Percentiles rank a stretch among this genome's conserved stretches.
These are phyloP conservation scores for Semnopithecus entellus DNA, from an alignment of 2,113 vertebrate species.

Conservation along the genomic window DNA sequence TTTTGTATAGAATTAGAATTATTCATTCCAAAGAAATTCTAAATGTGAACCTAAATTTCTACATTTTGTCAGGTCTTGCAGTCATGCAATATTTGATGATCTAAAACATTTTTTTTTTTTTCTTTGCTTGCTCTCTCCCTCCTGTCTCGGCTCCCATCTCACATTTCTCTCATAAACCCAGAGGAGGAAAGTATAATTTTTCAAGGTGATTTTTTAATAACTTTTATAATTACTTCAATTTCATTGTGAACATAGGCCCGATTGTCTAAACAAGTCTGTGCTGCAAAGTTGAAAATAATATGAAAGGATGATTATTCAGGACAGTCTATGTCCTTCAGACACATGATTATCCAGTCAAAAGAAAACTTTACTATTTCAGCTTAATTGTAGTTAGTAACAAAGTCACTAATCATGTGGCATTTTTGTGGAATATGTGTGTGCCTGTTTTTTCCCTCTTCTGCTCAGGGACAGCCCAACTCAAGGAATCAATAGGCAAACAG, in stretches of 20 bases:
- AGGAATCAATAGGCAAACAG: neutral
- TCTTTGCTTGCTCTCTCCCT: neutral
- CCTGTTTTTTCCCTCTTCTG: neutral
- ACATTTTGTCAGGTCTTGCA: neutral
- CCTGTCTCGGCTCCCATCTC: neutral
- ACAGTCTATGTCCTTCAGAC: neutral
- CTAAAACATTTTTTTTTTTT: neutral
- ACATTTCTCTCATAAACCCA: neutral
- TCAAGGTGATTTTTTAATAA: neutral
- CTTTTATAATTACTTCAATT: constrained; percentile 3
- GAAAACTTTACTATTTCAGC: neutral
- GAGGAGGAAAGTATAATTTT: neutral
- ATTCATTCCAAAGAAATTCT: neutral
- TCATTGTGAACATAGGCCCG: neutral
- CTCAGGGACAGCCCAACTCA: neutral
- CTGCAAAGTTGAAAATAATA: neutral
- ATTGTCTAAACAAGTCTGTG: neutral
- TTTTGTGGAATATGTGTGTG: neutral
- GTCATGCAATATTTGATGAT: neutral
- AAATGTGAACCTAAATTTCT: neutral
- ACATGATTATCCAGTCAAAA: neutral
- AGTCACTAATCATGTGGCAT: neutral
- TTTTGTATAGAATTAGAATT: neutral
- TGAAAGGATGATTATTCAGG: neutral
- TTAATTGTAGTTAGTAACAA: neutral